Evolutionary conservation across 2,113 vertebrate species (phyloP).

Genomic region (Helogale parvula): DNA sequence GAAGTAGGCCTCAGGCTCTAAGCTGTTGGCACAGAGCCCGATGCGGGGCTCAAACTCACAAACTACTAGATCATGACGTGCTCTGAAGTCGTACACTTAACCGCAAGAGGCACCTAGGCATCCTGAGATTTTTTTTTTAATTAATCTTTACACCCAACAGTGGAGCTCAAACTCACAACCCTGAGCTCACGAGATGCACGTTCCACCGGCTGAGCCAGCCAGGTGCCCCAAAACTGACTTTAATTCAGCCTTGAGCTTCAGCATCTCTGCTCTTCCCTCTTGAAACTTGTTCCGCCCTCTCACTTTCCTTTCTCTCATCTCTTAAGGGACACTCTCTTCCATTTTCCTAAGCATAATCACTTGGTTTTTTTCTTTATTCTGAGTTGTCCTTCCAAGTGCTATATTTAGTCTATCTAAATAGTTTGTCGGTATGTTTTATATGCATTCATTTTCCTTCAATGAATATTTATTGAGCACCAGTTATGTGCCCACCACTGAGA

Average conservation of each 20-base stretch:
- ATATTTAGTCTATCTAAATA: background rate
- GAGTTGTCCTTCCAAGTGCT: background rate
- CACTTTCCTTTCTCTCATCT: background rate
- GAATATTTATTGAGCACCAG: background rate
- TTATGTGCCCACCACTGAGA: background rate
- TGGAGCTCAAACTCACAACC: background rate
- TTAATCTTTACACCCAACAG: background rate
- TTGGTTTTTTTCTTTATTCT: background rate
- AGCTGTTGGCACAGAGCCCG: too few species aligned
- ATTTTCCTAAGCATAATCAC: background rate
- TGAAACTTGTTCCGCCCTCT: background rate
- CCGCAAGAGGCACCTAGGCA: too few species aligned
- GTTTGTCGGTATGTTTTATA: background rate
- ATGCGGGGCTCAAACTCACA: too few species aligned
- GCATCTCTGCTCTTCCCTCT: background rate
- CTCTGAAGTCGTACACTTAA: too few species aligned
- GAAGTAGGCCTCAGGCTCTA: too few species aligned
- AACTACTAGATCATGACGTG: too few species aligned
- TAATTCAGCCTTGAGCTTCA: background rate
- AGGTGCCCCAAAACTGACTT: background rate
- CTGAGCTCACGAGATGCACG: background rate
- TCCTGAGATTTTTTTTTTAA: background rate
- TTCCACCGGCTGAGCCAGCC: background rate
- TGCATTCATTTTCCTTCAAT: background rate
- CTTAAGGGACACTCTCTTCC: background rate